These are phyloP conservation scores for Schrankia costaestrigalis DNA, from an alignment of 2,888 invertebrate genomes.

Conservation along the genomic window DNA sequence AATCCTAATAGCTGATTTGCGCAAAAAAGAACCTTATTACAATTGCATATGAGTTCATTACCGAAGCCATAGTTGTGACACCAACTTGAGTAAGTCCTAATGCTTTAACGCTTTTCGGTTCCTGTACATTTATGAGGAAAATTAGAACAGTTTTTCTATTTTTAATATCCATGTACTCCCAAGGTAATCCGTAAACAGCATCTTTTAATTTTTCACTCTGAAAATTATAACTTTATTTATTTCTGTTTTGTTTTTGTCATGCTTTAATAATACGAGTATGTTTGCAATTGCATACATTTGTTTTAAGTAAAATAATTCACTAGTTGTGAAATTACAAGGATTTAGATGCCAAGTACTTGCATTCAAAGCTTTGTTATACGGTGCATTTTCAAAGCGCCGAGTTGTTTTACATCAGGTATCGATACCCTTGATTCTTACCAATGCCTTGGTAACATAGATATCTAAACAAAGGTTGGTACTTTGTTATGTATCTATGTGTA, in stretches of 20 bases:
- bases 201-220: slow-evolving; percentile 39
- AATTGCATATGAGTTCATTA: slow-evolving; percentile 9
- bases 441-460: too few relatives aligned
- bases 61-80: slow-evolving; percentile 41
- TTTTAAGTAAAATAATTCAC: too few relatives aligned
- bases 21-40: not conserved
- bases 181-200: slow-evolving; percentile 39
- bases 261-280: too few relatives aligned
- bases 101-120: slow-evolving; percentile 37
- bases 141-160: slow-evolving; percentile 32
- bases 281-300: too few relatives aligned
- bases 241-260: too few relatives aligned
- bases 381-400: not conserved
- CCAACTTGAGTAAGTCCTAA: slow-evolving; percentile 37
- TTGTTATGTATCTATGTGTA: too few relatives aligned
- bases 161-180: slow-evolving; percentile 39
- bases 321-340: too few relatives aligned
- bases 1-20: not conserved
- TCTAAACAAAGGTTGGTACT: too few relatives aligned
- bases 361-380: not conserved
- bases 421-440: too few relatives aligned
- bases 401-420: too few relatives aligned
- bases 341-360: too few relatives aligned
- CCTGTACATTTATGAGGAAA: slow-evolving; percentile 34
- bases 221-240: too few relatives aligned